A percentile compares a stretch with the other conserved stretches of the same genome.
Evolutionary conservation across 2,797 vertebrate species (phyloP).

Genomic region (Meda fulgida): DNA sequence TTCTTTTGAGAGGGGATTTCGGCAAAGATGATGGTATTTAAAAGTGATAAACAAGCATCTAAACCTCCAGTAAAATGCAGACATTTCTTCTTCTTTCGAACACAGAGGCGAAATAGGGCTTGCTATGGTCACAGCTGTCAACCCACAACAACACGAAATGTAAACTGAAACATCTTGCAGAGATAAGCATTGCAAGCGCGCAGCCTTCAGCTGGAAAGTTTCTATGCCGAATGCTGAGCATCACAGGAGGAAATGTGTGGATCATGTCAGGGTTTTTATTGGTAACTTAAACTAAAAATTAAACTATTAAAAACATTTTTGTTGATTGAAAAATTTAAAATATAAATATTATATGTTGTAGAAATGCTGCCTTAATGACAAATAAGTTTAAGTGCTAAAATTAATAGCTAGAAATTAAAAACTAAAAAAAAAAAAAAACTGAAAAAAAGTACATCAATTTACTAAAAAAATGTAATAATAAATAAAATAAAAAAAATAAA

Average conservation of each 20-base stretch:
- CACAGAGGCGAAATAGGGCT: slow-evolving; percentile 79
- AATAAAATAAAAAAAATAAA: no score
- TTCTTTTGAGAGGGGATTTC: slow-evolving; percentile 90
- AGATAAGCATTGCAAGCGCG: slow-evolving; percentile 2
- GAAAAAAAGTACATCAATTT: not conserved
- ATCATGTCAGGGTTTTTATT: not conserved
- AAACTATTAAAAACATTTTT: not conserved
- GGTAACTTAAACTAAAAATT: not conserved
- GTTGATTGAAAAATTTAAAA: not conserved
- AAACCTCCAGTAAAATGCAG: slow-evolving; percentile 81
- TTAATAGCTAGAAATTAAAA: not conserved
- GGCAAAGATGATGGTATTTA: slow-evolving; percentile 89
- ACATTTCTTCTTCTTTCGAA: slow-evolving; percentile 79
- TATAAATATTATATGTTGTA: not conserved
- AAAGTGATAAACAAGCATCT: slow-evolving; percentile 91
- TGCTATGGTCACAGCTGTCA: slow-evolving; percentile 80
- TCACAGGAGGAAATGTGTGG: not conserved
- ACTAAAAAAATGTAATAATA: not conserved
- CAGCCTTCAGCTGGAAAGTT: not conserved
- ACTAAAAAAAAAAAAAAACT: not conserved
- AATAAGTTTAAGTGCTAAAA: not conserved
- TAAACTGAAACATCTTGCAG: slow-evolving; percentile 65
- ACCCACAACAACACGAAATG: slow-evolving; percentile 83
- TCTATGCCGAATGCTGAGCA: not conserved
- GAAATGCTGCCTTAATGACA: not conserved